Percentiles rank a stretch among this genome's conserved stretches.
phyloP scores from a whole-genome alignment of 2,797 vertebrate species.

The Champsocephalus esox region DNA sequence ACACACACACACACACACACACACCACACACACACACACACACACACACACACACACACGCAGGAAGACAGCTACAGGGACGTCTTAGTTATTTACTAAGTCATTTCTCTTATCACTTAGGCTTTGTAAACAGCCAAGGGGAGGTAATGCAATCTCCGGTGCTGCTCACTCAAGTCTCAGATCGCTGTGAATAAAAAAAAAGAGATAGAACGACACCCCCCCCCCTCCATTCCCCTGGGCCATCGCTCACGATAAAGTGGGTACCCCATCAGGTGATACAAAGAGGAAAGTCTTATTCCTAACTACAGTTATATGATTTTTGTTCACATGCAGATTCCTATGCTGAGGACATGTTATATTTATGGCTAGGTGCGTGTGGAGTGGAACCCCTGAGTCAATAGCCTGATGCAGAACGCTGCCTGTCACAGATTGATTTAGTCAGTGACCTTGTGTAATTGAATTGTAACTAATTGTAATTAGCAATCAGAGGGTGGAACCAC shows the following conservation, averaged over 20 bases:
- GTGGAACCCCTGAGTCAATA: conserved; percentile 40
- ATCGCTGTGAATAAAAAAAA: conserved; percentile 34
- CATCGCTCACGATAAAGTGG: conserved; percentile 62
- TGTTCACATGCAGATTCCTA: conserved; percentile 26
- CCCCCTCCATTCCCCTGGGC: conserved; percentile 33
- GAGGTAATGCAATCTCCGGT: conserved; percentile 78
- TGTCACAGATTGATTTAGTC: conserved; percentile 76
- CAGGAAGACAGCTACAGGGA: conserved; percentile 65
- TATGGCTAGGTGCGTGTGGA: conserved; percentile 30
- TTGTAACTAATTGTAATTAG: conserved; percentile 82
- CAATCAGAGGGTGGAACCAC: conserved; percentile 71
- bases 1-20: conserved; percentile 2
- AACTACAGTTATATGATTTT: conserved; percentile 31
- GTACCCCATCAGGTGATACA: conserved; percentile 35
- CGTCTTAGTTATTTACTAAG: conserved; percentile 81
- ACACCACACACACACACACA: conserved; percentile 23
- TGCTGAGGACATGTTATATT: conserved; percentile 32
- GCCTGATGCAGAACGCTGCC: conserved; percentile 40
- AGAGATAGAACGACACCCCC: not conserved
- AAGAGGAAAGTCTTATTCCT: conserved; percentile 19
- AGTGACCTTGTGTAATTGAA: conserved; percentile 81
- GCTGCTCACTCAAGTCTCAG: conserved; percentile 70
- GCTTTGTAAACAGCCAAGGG: conserved; percentile 83
- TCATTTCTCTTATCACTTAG: conserved; percentile 83
- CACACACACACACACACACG: conserved; percentile 34